phyloP scores from a whole-genome alignment of 2,888 invertebrate species.

The Standfussiana lucernea region DNA sequence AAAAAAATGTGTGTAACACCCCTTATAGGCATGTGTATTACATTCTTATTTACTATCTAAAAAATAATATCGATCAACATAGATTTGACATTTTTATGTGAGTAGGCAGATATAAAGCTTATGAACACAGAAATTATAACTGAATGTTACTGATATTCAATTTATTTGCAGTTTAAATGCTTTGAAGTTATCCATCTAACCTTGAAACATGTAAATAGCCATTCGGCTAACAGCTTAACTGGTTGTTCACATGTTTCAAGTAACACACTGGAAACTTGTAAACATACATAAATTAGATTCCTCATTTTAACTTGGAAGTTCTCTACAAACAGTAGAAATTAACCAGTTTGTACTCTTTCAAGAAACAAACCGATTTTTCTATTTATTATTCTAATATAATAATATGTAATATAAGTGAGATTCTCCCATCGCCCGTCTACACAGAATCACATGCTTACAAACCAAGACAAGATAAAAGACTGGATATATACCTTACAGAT shows the following conservation, averaged over 20 bases:
- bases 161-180: constrained; percentile 1
- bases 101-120: constrained; percentile 18
- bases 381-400: constrained; percentile 33
- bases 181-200: neutral
- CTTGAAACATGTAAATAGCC: constrained; percentile 3
- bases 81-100: constrained; percentile 14
- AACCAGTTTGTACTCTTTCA: constrained; percentile 49
- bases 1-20: neutral
- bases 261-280: constrained; percentile 12
- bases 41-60: neutral
- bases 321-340: constrained; percentile 26
- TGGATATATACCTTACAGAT: constrained; percentile 56
- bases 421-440: constrained; percentile 41
- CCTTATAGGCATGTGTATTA: neutral
- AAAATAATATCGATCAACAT: neutral
- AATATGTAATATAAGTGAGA: constrained; percentile 60
- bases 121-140: constrained; percentile 10
- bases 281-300: constrained; percentile 28
- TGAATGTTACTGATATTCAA: constrained; percentile 27
- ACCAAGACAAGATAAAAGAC: constrained; percentile 44
- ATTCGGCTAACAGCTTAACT: neutral
- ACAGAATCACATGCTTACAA: constrained; percentile 57
- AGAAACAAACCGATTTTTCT: constrained; percentile 47
- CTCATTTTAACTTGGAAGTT: neutral
- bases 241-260: neutral